Conservation (phyloP, 2,113 vertebrate species). For the Piaya cayana region DNA sequence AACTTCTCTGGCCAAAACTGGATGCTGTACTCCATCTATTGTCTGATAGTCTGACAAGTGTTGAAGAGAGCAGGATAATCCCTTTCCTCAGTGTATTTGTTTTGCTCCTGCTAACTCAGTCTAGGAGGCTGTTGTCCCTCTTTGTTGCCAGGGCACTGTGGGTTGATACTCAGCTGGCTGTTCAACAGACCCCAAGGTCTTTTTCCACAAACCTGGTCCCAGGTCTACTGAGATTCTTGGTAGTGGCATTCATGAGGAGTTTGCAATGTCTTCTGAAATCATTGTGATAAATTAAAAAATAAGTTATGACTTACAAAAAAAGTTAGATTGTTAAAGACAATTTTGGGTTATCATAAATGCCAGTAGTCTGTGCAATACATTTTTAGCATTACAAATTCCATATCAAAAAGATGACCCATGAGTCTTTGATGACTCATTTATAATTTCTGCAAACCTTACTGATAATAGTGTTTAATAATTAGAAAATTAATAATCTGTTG, state of each 20-base stretch:
- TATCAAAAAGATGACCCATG: background rate
- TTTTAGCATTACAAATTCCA: background rate
- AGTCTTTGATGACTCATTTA: background rate
- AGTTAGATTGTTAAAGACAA: background rate
- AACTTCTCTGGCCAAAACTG: background rate
- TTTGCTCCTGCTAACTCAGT: background rate
- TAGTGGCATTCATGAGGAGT: background rate
- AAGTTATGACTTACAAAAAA: background rate
- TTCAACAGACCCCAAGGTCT: background rate
- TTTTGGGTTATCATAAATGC: background rate
- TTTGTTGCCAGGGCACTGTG: background rate
- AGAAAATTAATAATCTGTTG: background rate
- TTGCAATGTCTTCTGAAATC: background rate
- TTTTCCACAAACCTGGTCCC: background rate
- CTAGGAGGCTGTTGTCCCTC: background rate
- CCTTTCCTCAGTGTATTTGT: background rate
- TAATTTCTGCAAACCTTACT: background rate
- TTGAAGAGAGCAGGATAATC: background rate
- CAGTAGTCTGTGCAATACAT: background rate
- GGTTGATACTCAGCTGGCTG: background rate
- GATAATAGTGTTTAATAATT: background rate
- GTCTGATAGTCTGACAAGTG: background rate
- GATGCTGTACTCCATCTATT: background rate
- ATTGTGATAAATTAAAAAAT: background rate
- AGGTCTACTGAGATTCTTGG: background rate